Percentiles rank a stretch among this genome's conserved stretches.
These are phyloP conservation scores for Scotopteryx bipunctaria DNA, from an alignment of 2,888 invertebrate species.

Conservation along the genomic window DNA sequence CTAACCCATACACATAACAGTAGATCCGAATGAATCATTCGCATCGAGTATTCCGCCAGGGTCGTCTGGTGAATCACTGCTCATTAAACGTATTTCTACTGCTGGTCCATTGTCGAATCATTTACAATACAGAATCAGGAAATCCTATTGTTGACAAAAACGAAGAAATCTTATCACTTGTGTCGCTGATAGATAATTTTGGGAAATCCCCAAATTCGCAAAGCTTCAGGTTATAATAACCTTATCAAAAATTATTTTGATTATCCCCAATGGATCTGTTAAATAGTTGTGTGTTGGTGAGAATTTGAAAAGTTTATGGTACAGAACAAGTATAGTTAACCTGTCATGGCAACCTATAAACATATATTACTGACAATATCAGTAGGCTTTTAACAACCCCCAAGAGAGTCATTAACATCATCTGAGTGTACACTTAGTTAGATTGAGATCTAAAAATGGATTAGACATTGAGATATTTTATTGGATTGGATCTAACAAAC, in stretches of 20 bases:
- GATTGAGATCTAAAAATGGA: too few species aligned
- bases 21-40: constrained; percentile 39
- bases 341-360: background rate
- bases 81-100: constrained; percentile 19
- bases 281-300: too few species aligned
- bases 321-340: background rate
- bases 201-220: background rate
- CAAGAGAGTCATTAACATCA: background rate
- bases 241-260: background rate
- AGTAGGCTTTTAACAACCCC: constrained; percentile 1
- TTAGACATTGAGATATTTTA: too few species aligned
- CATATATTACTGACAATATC: background rate
- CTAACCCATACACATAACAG: constrained; percentile 30
- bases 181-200: background rate
- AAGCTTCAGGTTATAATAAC: too few species aligned
- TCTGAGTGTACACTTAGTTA: too few species aligned
- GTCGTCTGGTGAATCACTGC: constrained; percentile 33
- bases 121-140: background rate
- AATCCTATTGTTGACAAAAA: background rate
- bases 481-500: too few species aligned
- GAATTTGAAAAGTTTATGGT: too few species aligned
- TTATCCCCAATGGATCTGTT: background rate
- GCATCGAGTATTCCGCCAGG: constrained; percentile 28
- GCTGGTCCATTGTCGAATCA: constrained; percentile 1
- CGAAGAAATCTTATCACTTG: background rate